Evolutionary conservation across 2,797 vertebrate genomes (phyloP).

Genomic region (Macropodus opercularis): DNA sequence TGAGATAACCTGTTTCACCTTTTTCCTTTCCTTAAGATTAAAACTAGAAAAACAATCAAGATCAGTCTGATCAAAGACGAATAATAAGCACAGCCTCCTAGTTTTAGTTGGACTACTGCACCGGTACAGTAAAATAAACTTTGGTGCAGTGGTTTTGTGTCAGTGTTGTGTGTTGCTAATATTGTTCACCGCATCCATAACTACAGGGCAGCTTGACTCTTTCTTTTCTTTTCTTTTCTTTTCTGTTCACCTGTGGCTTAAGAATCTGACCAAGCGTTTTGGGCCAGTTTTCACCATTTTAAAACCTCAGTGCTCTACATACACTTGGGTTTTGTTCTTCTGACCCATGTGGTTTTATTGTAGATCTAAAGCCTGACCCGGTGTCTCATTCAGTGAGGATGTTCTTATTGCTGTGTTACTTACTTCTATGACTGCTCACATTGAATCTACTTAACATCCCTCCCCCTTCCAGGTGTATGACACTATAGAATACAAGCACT

Average conservation of each 20-base stretch:
- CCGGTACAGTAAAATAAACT: background rate
- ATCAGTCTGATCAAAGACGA: too few relatives aligned
- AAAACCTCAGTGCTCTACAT: background rate
- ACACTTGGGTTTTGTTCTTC: too few relatives aligned
- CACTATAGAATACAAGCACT: constrained; percentile 91
- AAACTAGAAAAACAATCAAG: too few relatives aligned
- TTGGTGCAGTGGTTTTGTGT: background rate
- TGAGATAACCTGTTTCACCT: too few relatives aligned
- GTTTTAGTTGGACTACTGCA: too few relatives aligned
- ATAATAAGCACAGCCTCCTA: too few relatives aligned
- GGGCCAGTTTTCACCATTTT: background rate
- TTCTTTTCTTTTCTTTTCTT: too few relatives aligned
- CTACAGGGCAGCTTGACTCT: background rate
- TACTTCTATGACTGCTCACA: background rate
- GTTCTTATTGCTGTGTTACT: too few relatives aligned
- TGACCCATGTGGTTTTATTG: too few relatives aligned
- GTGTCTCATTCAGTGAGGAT: too few relatives aligned
- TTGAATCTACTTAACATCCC: background rate
- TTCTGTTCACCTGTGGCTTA: background rate
- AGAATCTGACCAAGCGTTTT: background rate
- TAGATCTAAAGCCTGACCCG: too few relatives aligned
- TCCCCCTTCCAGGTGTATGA: constrained; percentile 70
- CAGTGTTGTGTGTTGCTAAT: background rate
- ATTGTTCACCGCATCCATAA: background rate
- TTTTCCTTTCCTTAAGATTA: too few relatives aligned